Evolutionary conservation across 2,888 invertebrate genomes (phyloP).

Genomic region (Octonoba sinensis): DNA sequence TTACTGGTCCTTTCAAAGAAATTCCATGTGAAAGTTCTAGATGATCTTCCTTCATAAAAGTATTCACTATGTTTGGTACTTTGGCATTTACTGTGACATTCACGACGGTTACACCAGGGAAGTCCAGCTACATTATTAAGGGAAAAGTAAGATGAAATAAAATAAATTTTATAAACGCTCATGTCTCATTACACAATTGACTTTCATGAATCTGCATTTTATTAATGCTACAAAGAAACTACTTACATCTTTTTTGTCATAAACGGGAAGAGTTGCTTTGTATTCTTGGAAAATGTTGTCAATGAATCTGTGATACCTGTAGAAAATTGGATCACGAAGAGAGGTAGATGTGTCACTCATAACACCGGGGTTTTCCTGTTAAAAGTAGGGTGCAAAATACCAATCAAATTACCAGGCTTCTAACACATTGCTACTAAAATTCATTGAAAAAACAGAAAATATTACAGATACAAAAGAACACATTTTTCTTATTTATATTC

Average conservation of each 20-base stretch:
- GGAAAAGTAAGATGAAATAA: not conserved
- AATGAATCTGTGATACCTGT: constrained; percentile 77
- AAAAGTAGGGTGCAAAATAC: not conserved
- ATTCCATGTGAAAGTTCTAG: constrained; percentile 84
- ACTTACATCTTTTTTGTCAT: constrained; percentile 73
- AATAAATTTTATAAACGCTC: not conserved
- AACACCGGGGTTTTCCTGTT: constrained; percentile 68
- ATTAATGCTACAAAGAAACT: too few species aligned
- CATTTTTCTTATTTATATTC: too few species aligned
- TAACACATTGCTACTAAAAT: too few species aligned
- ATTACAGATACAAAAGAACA: too few species aligned
- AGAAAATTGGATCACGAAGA: constrained; percentile 82
- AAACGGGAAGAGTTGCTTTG: constrained; percentile 76
- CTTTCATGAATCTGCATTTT: not conserved
- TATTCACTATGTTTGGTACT: constrained; percentile 62
- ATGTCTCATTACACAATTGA: not conserved
- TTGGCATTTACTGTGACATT: constrained; percentile 65
- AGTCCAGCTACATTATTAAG: constrained; percentile 65
- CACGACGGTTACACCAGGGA: constrained; percentile 66
- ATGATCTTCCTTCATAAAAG: constrained; percentile 82
- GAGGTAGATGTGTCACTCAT: constrained; percentile 77
- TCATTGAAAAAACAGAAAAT: too few species aligned
- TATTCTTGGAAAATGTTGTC: constrained; percentile 79
- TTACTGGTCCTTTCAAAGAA: constrained; percentile 55
- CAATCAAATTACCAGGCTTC: not conserved